These are phyloP conservation scores for Cotesia chilonis DNA, from an alignment of 1,140 invertebrate genomes.

Conservation along the genomic window DNA sequence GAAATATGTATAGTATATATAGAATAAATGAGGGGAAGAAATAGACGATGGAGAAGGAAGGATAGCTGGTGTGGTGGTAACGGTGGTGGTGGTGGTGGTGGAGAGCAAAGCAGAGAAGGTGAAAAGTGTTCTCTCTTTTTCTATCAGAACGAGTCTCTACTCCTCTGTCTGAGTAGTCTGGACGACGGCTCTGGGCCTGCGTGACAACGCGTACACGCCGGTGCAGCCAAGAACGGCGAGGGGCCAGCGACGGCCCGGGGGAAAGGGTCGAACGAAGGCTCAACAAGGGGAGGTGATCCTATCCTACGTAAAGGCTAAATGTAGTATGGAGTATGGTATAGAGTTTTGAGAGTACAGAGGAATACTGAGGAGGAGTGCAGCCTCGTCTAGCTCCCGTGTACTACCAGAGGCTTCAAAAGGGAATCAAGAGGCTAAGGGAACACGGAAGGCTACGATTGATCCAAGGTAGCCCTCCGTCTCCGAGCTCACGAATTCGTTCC, in stretches of 20 bases:
- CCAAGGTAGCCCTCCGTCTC: constrained; percentile 55
- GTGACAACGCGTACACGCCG: constrained; percentile 61
- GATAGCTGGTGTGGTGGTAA: not conserved
- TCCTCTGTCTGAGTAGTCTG: constrained; percentile 48
- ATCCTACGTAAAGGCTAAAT: constrained; percentile 24
- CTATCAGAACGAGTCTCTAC: constrained; percentile 1
- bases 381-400: constrained; percentile 37
- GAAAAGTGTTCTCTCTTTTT: constrained; percentile 27
- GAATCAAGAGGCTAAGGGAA: constrained; percentile 44
- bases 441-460: constrained; percentile 63
- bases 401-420: constrained; percentile 31
- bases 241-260: constrained; percentile 5
- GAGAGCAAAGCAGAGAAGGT: constrained; percentile 22
- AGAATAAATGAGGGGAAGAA: constrained; percentile 34
- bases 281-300: constrained; percentile 39
- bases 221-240: constrained; percentile 34
- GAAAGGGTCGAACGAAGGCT: constrained; percentile 30
- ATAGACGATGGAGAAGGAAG: not conserved
- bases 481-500: constrained; percentile 57
- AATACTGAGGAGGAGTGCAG: constrained; percentile 35
- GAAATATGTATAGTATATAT: constrained; percentile 8
- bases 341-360: not conserved
- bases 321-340: not conserved
- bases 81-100: not conserved
- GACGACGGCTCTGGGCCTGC: constrained; percentile 60